These are phyloP conservation scores for Heterohyrax brucei DNA, from an alignment of 2,797 vertebrate genomes.

Conservation along the genomic window DNA sequence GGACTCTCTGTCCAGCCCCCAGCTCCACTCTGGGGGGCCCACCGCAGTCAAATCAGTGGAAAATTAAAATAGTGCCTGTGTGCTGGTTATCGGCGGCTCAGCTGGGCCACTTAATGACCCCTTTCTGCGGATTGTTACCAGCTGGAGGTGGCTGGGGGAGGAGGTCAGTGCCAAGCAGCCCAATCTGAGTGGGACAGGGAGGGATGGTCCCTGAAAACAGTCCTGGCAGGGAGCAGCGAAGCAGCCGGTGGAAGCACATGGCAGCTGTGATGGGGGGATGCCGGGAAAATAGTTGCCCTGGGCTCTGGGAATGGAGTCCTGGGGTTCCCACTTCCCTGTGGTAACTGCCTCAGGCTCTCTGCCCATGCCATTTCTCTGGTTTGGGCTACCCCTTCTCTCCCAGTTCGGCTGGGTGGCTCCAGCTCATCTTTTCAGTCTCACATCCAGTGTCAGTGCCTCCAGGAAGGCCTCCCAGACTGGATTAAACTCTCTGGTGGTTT, in stretches of 20 bases:
- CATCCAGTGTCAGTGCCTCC: neutral
- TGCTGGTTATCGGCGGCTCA: constrained; percentile 38
- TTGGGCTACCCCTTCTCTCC: fast-evolving
- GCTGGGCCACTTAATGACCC: constrained; percentile 78
- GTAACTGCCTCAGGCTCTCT: neutral
- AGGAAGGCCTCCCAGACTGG: neutral
- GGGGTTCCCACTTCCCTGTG: neutral
- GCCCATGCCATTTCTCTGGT: neutral
- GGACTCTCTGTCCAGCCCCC: neutral
- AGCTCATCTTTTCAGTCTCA: neutral
- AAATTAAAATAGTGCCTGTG: constrained; percentile 84
- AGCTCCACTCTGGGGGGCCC: constrained; percentile 71
- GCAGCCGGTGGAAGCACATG: fast-evolving
- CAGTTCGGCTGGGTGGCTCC: neutral
- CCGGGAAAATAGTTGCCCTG: neutral
- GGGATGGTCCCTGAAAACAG: neutral
- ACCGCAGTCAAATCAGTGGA: constrained; percentile 86
- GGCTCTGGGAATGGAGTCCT: neutral
- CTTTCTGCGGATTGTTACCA: constrained; percentile 85
- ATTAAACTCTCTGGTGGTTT: neutral
- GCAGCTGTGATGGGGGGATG: fast-evolving
- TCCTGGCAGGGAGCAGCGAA: neutral
- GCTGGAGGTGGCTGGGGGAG: constrained; percentile 72
- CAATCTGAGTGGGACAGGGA: neutral
- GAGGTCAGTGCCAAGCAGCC: neutral